Evolutionary conservation across 2,113 vertebrate genomes (phyloP).

Genomic region (Neoarius graeffei): DNA sequence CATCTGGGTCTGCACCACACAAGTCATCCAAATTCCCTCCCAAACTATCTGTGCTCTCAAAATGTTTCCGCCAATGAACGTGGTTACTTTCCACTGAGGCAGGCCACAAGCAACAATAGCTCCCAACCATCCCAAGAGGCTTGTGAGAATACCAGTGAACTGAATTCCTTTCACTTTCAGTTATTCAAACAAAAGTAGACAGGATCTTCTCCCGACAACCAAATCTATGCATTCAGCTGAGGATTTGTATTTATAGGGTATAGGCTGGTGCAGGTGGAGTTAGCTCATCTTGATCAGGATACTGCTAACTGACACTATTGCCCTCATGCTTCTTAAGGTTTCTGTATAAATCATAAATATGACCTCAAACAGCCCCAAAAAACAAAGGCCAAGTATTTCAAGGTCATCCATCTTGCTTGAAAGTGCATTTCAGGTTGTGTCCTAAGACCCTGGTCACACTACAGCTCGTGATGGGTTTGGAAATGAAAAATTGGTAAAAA

Average conservation of each 20-base stretch:
- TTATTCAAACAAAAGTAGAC: neutral
- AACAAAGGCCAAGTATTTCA: conserved; percentile 45
- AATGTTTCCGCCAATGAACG: conserved; percentile 74
- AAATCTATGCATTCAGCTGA: neutral
- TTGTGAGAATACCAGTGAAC: conserved; percentile 62
- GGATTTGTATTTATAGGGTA: conserved; percentile 56
- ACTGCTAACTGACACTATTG: conserved; percentile 39
- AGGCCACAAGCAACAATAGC: conserved; percentile 67
- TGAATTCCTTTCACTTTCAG: conserved; percentile 63
- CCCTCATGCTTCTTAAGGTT: conserved; percentile 43
- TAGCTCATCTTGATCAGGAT: conserved; percentile 37
- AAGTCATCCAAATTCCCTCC: conserved; percentile 86
- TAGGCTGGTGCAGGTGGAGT: conserved; percentile 39
- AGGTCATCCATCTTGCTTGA: conserved; percentile 52
- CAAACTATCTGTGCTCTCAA: conserved; percentile 74
- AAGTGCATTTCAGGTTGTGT: neutral
- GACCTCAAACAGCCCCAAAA: conserved; percentile 60
- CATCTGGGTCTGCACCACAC: conserved; percentile 68
- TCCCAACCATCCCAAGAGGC: conserved; percentile 69
- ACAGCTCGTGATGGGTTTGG: too few species aligned
- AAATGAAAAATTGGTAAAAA: too few species aligned
- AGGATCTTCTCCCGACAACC: neutral
- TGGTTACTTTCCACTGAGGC: conserved; percentile 76
- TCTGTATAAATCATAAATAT: conserved; percentile 72
- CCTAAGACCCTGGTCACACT: too few species aligned